These are phyloP conservation scores for Drosophila rufa DNA, from an alignment of 1,140 invertebrate species.

Conservation along the genomic window DNA sequence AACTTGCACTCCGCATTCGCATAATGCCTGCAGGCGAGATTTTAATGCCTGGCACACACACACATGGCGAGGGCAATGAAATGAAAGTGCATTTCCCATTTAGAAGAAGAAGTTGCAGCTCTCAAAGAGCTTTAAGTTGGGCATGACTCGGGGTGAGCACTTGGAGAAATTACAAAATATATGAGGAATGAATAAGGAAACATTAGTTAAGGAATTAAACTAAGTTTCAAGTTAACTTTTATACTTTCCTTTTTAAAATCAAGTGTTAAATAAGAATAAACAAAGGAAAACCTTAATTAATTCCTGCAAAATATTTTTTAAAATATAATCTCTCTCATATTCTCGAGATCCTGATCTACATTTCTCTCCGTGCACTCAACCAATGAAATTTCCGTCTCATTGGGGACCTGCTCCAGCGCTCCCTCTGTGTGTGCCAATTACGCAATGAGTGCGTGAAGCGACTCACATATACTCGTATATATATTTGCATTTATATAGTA, in stretches of 20 bases:
- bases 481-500: conserved; percentile 8
- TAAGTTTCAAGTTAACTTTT: too few species aligned
- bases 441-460: conserved; percentile 35
- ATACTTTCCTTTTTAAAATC: too few species aligned
- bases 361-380: conserved; percentile 12
- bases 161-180: not conserved
- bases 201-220: too few species aligned
- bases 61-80: conserved; percentile 48
- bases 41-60: conserved; percentile 10
- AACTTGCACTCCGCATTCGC: conserved; percentile 52
- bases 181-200: too few species aligned
- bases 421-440: conserved; percentile 50
- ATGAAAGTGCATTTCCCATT: conserved; percentile 62
- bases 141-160: not conserved
- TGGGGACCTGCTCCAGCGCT: conserved; percentile 19
- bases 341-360: not conserved
- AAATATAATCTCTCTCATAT: accelerated
- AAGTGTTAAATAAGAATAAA: too few species aligned
- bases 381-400: conserved; percentile 45
- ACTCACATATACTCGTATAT: not conserved
- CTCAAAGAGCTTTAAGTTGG: conserved; percentile 37
- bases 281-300: not conserved
- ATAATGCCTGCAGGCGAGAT: conserved; percentile 24
- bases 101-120: conserved; percentile 27
- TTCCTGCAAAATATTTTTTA: not conserved